A percentile compares a stretch with the other conserved stretches of the same genome.
Evolutionary conservation across 2,797 vertebrate genomes (phyloP).

Genomic region (Mormyrus hasselquistii): DNA sequence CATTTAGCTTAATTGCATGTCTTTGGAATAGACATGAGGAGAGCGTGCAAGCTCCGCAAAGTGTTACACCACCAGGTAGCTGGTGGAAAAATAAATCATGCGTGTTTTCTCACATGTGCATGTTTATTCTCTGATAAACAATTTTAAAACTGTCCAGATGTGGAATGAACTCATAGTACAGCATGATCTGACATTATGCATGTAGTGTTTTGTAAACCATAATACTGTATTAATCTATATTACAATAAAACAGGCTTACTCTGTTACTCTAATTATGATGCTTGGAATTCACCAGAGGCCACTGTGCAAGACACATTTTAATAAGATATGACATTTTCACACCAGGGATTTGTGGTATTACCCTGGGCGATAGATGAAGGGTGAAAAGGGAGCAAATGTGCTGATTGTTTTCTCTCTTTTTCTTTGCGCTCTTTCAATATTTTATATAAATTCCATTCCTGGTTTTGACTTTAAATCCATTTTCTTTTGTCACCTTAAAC

Average conservation of each 20-base stretch:
- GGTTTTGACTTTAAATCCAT: slow-evolving; percentile 1
- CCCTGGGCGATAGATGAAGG: neutral
- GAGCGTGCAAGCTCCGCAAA: neutral
- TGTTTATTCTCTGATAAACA: neutral
- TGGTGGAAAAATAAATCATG: neutral
- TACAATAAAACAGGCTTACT: neutral
- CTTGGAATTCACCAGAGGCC: neutral
- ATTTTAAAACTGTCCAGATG: neutral
- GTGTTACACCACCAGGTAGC: neutral
- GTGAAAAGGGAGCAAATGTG: neutral
- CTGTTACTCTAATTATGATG: slow-evolving; percentile 5
- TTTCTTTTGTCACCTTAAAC: neutral
- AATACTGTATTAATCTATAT: neutral
- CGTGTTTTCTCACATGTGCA: neutral
- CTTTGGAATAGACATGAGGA: neutral
- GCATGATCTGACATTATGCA: neutral
- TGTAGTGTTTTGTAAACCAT: neutral
- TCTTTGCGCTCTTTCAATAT: slow-evolving; percentile 7
- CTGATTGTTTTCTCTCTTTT: neutral
- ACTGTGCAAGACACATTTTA: neutral
- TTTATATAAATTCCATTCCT: slow-evolving; percentile 3
- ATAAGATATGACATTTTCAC: neutral
- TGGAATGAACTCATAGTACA: neutral
- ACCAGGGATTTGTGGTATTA: neutral
- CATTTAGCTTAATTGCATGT: neutral